Conservation (phyloP, 1,140 invertebrate genomes). For the Parasteatoda tepidariorum region DNA sequence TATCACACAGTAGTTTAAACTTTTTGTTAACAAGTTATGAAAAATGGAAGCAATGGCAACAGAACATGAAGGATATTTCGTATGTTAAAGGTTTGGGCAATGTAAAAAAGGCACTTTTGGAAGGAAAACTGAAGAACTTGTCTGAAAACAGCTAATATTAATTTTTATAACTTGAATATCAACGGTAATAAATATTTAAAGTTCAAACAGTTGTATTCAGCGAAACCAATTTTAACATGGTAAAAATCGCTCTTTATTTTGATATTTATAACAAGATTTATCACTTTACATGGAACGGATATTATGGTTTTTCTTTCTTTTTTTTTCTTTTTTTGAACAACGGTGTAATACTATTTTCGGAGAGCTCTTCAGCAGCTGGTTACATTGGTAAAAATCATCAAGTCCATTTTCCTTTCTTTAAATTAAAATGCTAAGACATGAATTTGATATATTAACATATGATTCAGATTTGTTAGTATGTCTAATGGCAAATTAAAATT, state of each 20-base stretch:
- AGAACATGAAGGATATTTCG: constrained; percentile 21
- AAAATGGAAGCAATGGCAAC: constrained; percentile 36
- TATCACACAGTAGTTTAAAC: constrained; percentile 21
- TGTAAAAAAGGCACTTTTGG: constrained; percentile 55
- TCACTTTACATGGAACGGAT: constrained; percentile 16
- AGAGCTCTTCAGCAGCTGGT: constrained; percentile 47
- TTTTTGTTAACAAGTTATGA: neutral
- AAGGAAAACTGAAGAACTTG: constrained; percentile 52
- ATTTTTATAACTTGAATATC: constrained; percentile 34
- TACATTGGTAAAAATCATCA: constrained; percentile 1
- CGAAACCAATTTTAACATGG: neutral
- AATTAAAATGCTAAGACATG: neutral
- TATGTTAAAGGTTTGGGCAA: constrained; percentile 30
- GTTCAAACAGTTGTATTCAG: constrained; percentile 22
- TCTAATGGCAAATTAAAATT: no score
- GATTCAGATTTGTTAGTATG: no score
- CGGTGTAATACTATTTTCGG: constrained; percentile 34
- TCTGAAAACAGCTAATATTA: constrained; percentile 51
- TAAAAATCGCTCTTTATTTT: neutral
- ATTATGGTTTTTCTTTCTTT: neutral
- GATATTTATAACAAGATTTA: constrained; percentile 22
- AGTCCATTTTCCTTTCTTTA: constrained; percentile 8
- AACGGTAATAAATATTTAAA: constrained; percentile 49
- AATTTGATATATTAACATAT: no score
- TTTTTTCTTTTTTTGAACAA: constrained; percentile 3